Evolutionary conservation across 2,797 vertebrate genomes (phyloP).

Genomic region (Micromesistius poutassou): DNA sequence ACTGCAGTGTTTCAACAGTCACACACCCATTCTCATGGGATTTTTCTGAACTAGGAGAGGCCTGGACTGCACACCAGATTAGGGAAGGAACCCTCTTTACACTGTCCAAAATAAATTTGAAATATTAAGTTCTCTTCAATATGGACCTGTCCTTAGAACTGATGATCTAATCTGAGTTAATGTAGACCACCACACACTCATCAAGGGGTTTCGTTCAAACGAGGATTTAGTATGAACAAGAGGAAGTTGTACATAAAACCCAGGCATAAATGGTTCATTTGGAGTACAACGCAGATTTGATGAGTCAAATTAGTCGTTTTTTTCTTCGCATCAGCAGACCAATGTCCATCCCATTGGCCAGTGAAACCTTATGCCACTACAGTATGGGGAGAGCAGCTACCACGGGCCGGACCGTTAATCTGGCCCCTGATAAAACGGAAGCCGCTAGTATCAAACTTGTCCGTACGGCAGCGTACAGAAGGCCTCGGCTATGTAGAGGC

Average conservation of each 20-base stretch:
- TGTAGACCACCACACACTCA: background rate
- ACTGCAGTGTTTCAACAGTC: conserved; percentile 61
- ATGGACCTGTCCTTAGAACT: background rate
- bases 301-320: background rate
- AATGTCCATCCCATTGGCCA: background rate
- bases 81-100: conserved; percentile 62
- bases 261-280: background rate
- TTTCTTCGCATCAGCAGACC: background rate
- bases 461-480: conserved; percentile 32
- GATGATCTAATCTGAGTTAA: background rate
- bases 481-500: conserved; percentile 57
- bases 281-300: background rate
- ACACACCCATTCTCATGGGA: conserved; percentile 77
- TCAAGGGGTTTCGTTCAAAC: background rate
- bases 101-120: conserved; percentile 56
- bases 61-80: conserved; percentile 68
- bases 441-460: conserved; percentile 5
- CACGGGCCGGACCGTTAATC: background rate
- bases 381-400: background rate
- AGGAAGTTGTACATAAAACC: background rate
- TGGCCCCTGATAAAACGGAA: background rate
- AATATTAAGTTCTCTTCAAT: conserved; percentile 54
- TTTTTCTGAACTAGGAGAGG: conserved; percentile 63
- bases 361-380: background rate
- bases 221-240: background rate